Evolutionary conservation across 1,140 invertebrate genomes (phyloP), one percentile per base, ranked within the genome.

Genomic region (Aleiodes sp.): DNA sequence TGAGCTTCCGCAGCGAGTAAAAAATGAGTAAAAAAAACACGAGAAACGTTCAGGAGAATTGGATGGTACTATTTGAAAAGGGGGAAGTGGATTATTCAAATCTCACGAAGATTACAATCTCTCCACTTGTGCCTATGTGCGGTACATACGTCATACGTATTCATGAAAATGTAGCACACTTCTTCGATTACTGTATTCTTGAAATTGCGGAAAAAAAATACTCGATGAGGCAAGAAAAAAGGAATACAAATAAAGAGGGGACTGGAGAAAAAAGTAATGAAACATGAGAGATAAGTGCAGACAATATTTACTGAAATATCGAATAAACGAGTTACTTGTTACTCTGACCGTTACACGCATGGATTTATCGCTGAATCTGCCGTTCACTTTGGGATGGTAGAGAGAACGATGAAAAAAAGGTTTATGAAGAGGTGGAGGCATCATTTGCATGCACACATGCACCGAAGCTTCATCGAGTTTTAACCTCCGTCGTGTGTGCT

Each of bases 261-360:
- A 46, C 14, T n/a, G 43, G 56, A 56, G 46, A 56, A 35, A 66
- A 33, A 39, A 35, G 43, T 31, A 56, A 59, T n/a, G 16, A 43
- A 60, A 29, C 41, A 61, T 46, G 56, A 61, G 66, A 61, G 57
- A 41, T 59, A 52, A 52, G 46, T 52, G 46, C 66, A 62, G 66
- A 59, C 57, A 60, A 60, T 37, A 35, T 41, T 68, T 68, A 59
- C 57, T 68, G 57, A 52, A n/a, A 52, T 52, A 52, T 52, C 46
- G 46, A 52, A 52, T 52, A 52, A 52, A 52, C 46, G 46, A 52
- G 46, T 16, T 52, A 52, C 46, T 52, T 52, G 46, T 52, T 52
- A 52, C 46, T 52, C 46, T 52, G 46, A 52, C 46, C 46, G 46
- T 52, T 52, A 52, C 46, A 52, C 46, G 46, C 46, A 52, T 52